Conservation (phyloP, 1,140 invertebrate genomes). For the Batillaria attramentaria region DNA sequence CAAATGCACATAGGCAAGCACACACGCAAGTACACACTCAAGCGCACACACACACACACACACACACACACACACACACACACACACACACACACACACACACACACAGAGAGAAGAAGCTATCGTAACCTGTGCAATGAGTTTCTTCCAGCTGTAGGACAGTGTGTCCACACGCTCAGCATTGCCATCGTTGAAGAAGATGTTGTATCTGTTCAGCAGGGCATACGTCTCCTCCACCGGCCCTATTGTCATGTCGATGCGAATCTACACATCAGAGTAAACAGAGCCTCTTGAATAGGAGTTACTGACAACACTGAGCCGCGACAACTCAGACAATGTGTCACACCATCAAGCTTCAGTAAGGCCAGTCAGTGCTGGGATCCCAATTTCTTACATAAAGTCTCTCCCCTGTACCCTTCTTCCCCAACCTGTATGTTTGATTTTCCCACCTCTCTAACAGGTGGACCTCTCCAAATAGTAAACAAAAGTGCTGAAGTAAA, state of each 20-base stretch:
- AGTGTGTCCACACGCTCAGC: slow-evolving; percentile 94
- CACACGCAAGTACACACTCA: not conserved
- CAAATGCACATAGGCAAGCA: not conserved
- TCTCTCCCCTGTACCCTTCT: too few relatives aligned
- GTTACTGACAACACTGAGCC: too few relatives aligned
- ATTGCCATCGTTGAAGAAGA: slow-evolving; percentile 91
- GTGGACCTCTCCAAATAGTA: too few relatives aligned
- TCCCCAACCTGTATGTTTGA: too few relatives aligned
- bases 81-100: slow-evolving; percentile 12
- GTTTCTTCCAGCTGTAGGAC: slow-evolving; percentile 88
- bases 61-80: slow-evolving; percentile 16
- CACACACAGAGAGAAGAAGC: slow-evolving; percentile 12
- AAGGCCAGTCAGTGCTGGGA: too few relatives aligned
- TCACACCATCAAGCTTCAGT: too few relatives aligned
- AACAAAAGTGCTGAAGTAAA: too few relatives aligned
- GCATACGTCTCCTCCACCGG: slow-evolving; percentile 97
- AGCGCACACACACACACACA: slow-evolving; percentile 5
- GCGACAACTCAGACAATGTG: too few relatives aligned
- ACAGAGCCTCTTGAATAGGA: too few relatives aligned
- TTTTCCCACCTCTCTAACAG: too few relatives aligned
- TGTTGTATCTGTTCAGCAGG: slow-evolving; percentile 88
- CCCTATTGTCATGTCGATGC: slow-evolving; percentile 93
- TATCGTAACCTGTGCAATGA: slow-evolving; percentile 78
- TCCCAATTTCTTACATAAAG: too few relatives aligned
- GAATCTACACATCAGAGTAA: slow-evolving; percentile 79